Percentiles rank a stretch among this genome's conserved stretches.
These are phyloP conservation scores for Phrynocephalus versicolor DNA, from an alignment of 2,113 vertebrate genomes.

Conservation along the genomic window DNA sequence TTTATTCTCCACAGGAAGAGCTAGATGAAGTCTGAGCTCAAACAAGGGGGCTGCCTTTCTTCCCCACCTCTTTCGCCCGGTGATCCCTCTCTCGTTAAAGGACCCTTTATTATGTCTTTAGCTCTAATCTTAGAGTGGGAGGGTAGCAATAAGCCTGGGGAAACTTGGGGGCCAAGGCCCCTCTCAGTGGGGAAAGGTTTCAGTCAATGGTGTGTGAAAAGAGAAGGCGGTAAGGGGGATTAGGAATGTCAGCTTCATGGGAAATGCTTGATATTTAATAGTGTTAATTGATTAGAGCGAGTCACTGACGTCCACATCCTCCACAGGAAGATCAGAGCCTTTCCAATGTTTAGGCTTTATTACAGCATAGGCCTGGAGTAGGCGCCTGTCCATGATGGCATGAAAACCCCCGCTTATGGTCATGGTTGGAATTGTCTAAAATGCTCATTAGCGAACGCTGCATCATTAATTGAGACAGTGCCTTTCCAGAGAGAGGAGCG, in stretches of 20 bases:
- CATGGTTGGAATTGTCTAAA: neutral
- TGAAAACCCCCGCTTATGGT: neutral
- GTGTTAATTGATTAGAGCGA: neutral
- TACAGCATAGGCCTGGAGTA: neutral
- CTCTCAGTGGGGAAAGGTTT: slow-evolving; percentile 34
- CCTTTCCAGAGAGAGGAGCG: neutral
- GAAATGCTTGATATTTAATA: slow-evolving; percentile 47
- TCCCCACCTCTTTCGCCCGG: neutral
- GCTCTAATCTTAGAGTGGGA: slow-evolving; percentile 43
- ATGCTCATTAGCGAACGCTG: neutral
- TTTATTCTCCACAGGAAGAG: slow-evolving; percentile 56
- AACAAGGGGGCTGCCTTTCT: slow-evolving; percentile 29
- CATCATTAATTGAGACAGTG: neutral
- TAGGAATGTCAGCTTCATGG: slow-evolving; percentile 55
- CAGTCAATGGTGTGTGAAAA: slow-evolving; percentile 50
- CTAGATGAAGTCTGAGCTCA: slow-evolving; percentile 55
- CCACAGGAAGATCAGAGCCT: neutral
- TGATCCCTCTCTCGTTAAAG: neutral
- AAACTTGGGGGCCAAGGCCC: neutral
- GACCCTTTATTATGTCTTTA: slow-evolving; percentile 57
- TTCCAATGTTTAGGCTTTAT: neutral
- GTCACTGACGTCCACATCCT: neutral
- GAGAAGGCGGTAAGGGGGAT: slow-evolving; percentile 27
- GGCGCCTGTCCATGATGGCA: neutral
- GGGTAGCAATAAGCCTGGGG: slow-evolving; percentile 44